phyloP scores from a whole-genome alignment of 2,113 vertebrate species.

The Cervus canadensis region DNA sequence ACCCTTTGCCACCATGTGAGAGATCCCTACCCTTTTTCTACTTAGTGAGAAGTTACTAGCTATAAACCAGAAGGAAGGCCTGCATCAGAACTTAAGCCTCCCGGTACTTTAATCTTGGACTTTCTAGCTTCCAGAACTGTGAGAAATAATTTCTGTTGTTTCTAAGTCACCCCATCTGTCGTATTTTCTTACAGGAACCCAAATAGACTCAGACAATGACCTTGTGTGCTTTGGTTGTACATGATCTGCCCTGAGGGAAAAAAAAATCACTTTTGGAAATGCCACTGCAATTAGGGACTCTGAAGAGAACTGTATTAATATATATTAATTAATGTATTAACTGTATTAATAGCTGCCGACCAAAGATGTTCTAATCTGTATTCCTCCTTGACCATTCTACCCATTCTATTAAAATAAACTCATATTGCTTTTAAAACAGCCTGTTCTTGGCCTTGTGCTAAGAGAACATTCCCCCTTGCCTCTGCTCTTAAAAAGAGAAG shows the following conservation, averaged over 20 bases:
- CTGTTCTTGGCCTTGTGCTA: background rate
- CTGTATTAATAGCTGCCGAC: background rate
- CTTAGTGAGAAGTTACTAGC: background rate
- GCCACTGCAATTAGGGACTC: background rate
- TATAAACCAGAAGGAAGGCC: background rate
- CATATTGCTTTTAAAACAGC: background rate
- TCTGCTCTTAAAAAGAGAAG: background rate
- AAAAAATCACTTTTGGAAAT: background rate
- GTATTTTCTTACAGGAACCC: background rate
- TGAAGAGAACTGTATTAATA: background rate
- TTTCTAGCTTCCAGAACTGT: background rate
- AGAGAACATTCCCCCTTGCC: background rate
- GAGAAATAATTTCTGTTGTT: background rate
- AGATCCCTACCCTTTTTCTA: background rate
- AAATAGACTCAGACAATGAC: background rate
- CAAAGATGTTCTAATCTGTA: background rate
- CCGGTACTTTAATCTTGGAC: background rate
- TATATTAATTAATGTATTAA: background rate
- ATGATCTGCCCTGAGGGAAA: background rate
- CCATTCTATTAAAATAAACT: background rate
- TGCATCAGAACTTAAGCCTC: background rate
- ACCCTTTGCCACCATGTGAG: background rate
- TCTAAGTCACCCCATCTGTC: background rate
- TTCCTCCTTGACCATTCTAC: background rate
- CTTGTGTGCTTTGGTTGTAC: background rate